These are phyloP conservation scores for Coecobrya sp. DNA, from an alignment of 2,888 invertebrate genomes.

Conservation along the genomic window DNA sequence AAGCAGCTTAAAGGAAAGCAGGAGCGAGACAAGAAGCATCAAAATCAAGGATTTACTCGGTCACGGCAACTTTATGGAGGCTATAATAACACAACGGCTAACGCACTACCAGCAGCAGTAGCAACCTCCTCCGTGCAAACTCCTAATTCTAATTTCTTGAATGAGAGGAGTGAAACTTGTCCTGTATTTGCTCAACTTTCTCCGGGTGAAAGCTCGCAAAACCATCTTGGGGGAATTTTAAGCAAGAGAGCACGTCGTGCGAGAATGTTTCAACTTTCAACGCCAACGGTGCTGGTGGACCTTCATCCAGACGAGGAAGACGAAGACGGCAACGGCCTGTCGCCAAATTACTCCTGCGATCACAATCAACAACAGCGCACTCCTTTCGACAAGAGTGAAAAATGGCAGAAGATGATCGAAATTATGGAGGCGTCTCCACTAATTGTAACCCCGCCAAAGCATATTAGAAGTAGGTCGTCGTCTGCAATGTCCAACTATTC, in stretches of 20 bases:
- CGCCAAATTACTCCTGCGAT: not conserved
- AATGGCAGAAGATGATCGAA: constrained; percentile 79
- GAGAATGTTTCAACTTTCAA: constrained; percentile 80
- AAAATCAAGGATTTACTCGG: constrained; percentile 73
- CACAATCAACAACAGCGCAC: constrained; percentile 25
- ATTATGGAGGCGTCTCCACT: constrained; percentile 66
- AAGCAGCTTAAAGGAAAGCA: constrained; percentile 17
- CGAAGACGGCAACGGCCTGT: not conserved
- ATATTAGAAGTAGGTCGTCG: not conserved
- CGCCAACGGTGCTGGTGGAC: constrained; percentile 19
- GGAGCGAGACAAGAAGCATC: constrained; percentile 55
- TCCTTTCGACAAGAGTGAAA: constrained; percentile 67
- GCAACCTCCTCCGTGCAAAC: constrained; percentile 6
- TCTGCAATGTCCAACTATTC: not conserved
- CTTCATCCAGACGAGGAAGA: not conserved
- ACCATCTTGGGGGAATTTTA: constrained; percentile 67
- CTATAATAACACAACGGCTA: constrained; percentile 44
- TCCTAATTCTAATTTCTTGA: constrained; percentile 64
- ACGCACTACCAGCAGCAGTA: constrained; percentile 14
- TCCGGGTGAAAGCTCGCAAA: constrained; percentile 66
- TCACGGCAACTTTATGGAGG: constrained; percentile 58
- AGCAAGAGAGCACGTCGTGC: constrained; percentile 78
- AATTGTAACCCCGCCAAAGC: not conserved
- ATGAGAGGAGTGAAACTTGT: constrained; percentile 65
- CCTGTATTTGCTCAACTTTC: constrained; percentile 66